These are phyloP conservation scores for Clarias pachynema DNA, from an alignment of 2,797 vertebrate genomes.

Conservation along the genomic window DNA sequence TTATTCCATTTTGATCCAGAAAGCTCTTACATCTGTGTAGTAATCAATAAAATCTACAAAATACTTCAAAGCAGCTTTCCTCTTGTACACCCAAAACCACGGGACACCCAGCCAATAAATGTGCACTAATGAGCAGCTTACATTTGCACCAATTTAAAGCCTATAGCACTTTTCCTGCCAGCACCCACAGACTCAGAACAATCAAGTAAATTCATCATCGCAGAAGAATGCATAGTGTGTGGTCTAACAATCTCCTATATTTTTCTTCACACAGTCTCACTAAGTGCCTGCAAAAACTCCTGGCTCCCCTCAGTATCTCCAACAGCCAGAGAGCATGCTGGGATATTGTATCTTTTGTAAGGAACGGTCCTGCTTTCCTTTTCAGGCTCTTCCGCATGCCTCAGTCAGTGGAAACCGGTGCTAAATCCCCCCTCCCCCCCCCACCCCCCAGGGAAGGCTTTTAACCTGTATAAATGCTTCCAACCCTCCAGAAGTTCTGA, in stretches of 20 bases:
- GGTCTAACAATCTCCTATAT: conserved; percentile 36
- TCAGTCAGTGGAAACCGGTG: conserved; percentile 54
- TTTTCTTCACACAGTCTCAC: conserved; percentile 36
- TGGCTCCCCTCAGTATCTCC: conserved; percentile 49
- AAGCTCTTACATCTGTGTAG: neutral
- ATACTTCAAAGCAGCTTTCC: conserved; percentile 15
- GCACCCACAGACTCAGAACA: conserved; percentile 22
- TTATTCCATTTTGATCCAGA: neutral
- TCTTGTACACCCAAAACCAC: conserved; percentile 8
- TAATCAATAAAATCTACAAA: neutral
- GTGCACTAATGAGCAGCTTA: conserved; percentile 34
- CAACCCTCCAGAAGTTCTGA: conserved; percentile 49
- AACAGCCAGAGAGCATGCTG: conserved; percentile 63
- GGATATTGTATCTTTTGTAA: conserved; percentile 59
- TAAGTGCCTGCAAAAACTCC: conserved; percentile 52
- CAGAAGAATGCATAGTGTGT: conserved; percentile 47
- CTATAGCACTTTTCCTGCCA: conserved; percentile 15
- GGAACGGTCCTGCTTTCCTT: conserved; percentile 44
- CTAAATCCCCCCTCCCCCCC: conserved; percentile 56
- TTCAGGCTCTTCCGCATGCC: conserved; percentile 45
- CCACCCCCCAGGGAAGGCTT: conserved; percentile 60
- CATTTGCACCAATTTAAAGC: conserved; percentile 26
- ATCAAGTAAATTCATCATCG: conserved; percentile 36
- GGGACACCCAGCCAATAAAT: conserved; percentile 25
- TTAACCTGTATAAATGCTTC: conserved; percentile 65